Conservation (phyloP, 2,888 invertebrate species). For the Dolichomitus sp. region DNA sequence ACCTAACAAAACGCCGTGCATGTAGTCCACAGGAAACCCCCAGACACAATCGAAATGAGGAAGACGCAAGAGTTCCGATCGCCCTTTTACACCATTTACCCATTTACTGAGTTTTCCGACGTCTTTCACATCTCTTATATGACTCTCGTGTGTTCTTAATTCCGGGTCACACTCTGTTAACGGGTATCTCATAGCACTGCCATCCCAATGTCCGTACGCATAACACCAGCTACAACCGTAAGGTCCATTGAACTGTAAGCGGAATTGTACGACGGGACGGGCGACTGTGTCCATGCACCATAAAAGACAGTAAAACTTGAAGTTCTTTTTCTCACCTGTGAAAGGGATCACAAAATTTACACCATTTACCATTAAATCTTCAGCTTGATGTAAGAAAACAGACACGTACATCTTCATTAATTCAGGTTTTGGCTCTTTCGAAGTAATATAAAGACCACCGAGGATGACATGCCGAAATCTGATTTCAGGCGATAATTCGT, state of each 20-base stretch:
- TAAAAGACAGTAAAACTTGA: constrained; percentile 43
- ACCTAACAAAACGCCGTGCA: constrained; percentile 58
- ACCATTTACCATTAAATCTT: constrained; percentile 40
- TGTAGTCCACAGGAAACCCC: constrained; percentile 58
- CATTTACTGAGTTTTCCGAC: constrained; percentile 9
- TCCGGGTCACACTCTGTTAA: constrained; percentile 33
- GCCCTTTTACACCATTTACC: constrained; percentile 57
- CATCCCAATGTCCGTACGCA: constrained; percentile 42
- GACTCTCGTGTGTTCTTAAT: constrained; percentile 26
- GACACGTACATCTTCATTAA: constrained; percentile 63
- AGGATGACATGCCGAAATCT: constrained; percentile 53
- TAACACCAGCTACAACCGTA: constrained; percentile 65
- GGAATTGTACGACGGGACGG: constrained; percentile 33
- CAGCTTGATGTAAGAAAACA: constrained; percentile 50
- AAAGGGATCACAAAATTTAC: constrained; percentile 15
- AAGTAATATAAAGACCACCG: constrained; percentile 54
- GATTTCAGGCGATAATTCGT: constrained; percentile 48
- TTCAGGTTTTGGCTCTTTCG: constrained; percentile 54
- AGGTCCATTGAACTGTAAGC: constrained; percentile 61
- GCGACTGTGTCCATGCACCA: constrained; percentile 4
- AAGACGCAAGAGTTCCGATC: constrained; percentile 29
- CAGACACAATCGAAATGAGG: constrained; percentile 52
- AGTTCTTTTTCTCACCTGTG: constrained; percentile 9
- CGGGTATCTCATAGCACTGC: constrained; percentile 41
- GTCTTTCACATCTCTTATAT: constrained; percentile 25